Evolutionary conservation across 1,140 invertebrate genomes (phyloP).

Genomic region (Nilaparvata lugens): DNA sequence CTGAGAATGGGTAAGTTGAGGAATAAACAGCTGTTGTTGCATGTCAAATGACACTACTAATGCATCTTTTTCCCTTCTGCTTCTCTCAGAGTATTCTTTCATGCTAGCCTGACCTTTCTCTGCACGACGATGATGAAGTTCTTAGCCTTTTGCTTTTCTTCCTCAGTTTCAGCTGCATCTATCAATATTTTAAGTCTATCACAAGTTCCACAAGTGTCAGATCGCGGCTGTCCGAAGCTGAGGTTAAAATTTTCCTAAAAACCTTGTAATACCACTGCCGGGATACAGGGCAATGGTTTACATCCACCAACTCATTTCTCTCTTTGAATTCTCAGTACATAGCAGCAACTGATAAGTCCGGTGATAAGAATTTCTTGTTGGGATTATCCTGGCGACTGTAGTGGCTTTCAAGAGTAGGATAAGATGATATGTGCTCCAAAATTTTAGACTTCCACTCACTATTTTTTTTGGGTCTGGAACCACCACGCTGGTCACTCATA

Average conservation of each 20-base stretch:
- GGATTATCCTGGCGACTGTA: not conserved
- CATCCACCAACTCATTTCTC: not conserved
- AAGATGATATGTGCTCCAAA: not conserved
- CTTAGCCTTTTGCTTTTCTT: not conserved
- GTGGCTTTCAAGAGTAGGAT: not conserved
- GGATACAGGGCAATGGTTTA: not conserved
- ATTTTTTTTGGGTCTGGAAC: not conserved
- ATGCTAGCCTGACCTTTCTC: not conserved
- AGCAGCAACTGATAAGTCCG: not conserved
- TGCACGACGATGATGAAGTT: not conserved
- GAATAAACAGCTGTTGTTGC: not conserved
- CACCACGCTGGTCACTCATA: not conserved
- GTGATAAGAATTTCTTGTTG: not conserved
- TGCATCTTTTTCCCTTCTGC: not conserved
- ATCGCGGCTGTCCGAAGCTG: not conserved
- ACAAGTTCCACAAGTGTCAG: not conserved
- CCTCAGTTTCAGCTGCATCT: not conserved
- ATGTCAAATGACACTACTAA: constrained; percentile 2
- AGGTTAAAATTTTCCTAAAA: not conserved
- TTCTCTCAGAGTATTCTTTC: not conserved
- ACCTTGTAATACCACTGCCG: not conserved
- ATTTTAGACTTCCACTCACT: not conserved
- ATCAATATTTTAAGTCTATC: not conserved
- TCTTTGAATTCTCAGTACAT: not conserved
- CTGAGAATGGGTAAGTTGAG: not conserved